Evolutionary conservation across 2,797 vertebrate genomes (phyloP), one percentile per base, ranked within the genome.

Genomic region (Xenopus petersii): DNA sequence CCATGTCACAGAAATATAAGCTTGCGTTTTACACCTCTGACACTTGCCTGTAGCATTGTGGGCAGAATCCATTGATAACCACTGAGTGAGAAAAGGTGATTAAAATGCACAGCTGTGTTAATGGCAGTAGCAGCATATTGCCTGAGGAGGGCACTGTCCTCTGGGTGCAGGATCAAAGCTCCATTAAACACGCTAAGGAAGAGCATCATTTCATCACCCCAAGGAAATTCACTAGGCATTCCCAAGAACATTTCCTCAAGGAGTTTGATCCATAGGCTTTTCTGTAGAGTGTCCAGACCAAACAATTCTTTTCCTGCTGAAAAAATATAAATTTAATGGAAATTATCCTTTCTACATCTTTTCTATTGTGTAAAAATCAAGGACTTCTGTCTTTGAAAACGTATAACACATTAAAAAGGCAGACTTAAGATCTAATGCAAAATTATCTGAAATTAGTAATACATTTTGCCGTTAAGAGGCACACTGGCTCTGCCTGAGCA

Each of bases 131-230:
- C 97, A 0, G 97, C 94, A 0, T 99, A 99, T 85, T 99, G 98
- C 89, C 97, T 90, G 81, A 99, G 89, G 82, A 99, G 89, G 83
- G 98, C 89, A 54, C 96, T 98, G 89, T 99, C 97, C 86, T 99
- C 98, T 0, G 97, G 96, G 84, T 99, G 97, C 46, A 99, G 91
- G 79, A 99, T 94, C 81, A 99, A 87, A 2, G 97, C 97, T 3
- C 98, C 98, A 0, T 99, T 99, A 80, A 99, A 98, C 16, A 99
- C 96, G 0, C 96, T 98, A 75, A 99, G 91, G 85, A 99, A 99
- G 12, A 99, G 93, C 98, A 99, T 99, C 87, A 99, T 99, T 87
- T 99, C 97, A 24, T 99, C 97, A 0, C 97, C 98, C 98, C 97
- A 99, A 0, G 97, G 98, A 74, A 96, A 99, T 88, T 99, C 97